Base-by-base conservation (phyloP, 2,113 vertebrate genomes). In the Corydoras sp. region DNA sequence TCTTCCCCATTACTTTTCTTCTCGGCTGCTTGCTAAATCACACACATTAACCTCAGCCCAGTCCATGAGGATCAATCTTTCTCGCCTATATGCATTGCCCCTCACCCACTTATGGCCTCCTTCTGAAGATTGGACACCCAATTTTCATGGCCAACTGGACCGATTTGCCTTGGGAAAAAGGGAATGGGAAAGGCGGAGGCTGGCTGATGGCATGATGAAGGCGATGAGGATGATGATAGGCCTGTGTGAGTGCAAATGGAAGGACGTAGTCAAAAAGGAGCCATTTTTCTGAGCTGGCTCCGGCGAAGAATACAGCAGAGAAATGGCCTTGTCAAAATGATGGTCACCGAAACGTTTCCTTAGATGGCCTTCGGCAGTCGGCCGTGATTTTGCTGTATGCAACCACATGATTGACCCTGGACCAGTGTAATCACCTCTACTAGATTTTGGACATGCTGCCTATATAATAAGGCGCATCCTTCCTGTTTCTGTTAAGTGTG, bases 31-130 rank as follows among this genome's bases (percentile, higher is more conserved):
- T 69, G 78, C 84, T 80, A 84, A 87, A 88, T 89, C 79, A 87
- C 84, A 87, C 83, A 80, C 81, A 85, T 90, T 87, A 89, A 87
- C 83, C 84, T 76, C 72, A 79, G 80, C 81, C 80, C 76, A 75
- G 71, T 84, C 80, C 79, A 71, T 73, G 75, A 79, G 83, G 84
- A 85, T 86, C 82, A 86, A 88, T 89, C 83, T 77, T 77, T 83
- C 65, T 76, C 82, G 76, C 84, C 86, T 83, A 82, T 84, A 85
- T 81, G 78, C 82, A 69, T 61, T 73, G 70, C 70, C 62, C 70
- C 68, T 76, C 69, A 76, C 79, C 85, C 81, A 87, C 86, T 87
- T 86, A 82, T 85, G 83, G 80, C 81, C 81, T 77, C 77, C 74
- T 58, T 76, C 49, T 31, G 72, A 80, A 84, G 83, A 89, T 86